phyloP scores from a whole-genome alignment of 2,888 invertebrate species.

The Chorisops tibialis region DNA sequence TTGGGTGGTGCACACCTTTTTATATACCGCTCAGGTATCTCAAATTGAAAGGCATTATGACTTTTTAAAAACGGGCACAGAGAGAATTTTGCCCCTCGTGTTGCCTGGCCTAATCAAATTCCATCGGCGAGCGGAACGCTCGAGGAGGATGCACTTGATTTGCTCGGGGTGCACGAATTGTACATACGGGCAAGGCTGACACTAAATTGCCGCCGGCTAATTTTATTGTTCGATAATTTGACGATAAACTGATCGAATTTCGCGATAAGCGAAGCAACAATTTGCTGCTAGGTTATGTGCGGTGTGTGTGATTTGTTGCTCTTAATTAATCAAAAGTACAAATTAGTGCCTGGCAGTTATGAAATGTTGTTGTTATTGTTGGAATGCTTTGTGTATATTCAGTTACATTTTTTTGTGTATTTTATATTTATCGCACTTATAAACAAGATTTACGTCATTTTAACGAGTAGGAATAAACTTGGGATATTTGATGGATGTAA shows the following conservation, averaged over 20 bases:
- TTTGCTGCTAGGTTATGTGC: conserved; percentile 25
- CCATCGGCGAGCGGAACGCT: background rate
- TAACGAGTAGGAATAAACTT: too few relatives aligned
- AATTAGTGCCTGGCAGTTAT: conserved; percentile 10
- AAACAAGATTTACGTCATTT: too few relatives aligned
- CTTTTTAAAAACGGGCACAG: too few relatives aligned
- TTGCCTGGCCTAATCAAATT: conserved; percentile 14
- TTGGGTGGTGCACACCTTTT: too few relatives aligned
- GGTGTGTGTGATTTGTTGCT: conserved; percentile 29
- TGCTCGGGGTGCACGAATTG: too few relatives aligned
- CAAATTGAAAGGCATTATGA: too few relatives aligned
- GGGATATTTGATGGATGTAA: too few relatives aligned
- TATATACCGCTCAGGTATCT: too few relatives aligned
- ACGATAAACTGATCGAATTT: conserved; percentile 30
- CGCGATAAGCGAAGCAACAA: conserved; percentile 28
- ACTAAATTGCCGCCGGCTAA: conserved; percentile 30
- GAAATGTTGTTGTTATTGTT: too few relatives aligned
- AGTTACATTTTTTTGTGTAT: too few relatives aligned
- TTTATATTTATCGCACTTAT: too few relatives aligned
- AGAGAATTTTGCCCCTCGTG: background rate
- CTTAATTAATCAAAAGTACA: conserved; percentile 32
- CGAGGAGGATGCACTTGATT: background rate
- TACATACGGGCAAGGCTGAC: conserved; percentile 18
- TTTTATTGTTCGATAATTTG: conserved; percentile 33
- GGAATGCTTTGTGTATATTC: too few relatives aligned